These are phyloP conservation scores for Eupithecia insigniata DNA, from an alignment of 2,888 invertebrate genomes.

Conservation along the genomic window DNA sequence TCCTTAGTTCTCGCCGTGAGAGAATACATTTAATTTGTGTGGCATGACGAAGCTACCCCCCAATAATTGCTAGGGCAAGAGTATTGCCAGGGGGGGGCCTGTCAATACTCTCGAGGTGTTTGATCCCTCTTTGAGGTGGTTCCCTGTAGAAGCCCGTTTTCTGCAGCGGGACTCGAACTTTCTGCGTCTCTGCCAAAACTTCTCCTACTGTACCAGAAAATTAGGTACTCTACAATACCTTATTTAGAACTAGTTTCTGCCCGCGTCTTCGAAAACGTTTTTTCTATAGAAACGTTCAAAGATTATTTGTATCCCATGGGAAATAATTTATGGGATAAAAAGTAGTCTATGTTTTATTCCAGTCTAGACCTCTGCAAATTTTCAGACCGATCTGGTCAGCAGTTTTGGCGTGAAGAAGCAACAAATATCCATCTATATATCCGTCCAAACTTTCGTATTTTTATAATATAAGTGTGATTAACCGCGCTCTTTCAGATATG, in stretches of 20 bases:
- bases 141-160: not conserved
- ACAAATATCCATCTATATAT: no score
- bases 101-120: not conserved
- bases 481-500: slow-evolving; percentile 84
- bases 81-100: no score
- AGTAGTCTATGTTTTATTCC: no score
- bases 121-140: not conserved
- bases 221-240: not conserved
- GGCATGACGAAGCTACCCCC: not conserved
- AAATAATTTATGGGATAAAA: no score
- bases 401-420: not conserved
- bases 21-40: not conserved
- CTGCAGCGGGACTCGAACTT: not conserved
- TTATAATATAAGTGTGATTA: no score
- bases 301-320: no score
- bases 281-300: no score
- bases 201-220: not conserved
- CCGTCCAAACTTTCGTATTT: no score
- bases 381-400: not conserved
- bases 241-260: no score
- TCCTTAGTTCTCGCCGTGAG: not conserved
- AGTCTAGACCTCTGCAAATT: no score
- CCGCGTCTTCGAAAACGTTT: no score
- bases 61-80: no score
- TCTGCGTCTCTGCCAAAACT: not conserved